These are phyloP conservation scores for Meiosimyza decipiens DNA, from an alignment of 2,888 invertebrate genomes.

Conservation along the genomic window DNA sequence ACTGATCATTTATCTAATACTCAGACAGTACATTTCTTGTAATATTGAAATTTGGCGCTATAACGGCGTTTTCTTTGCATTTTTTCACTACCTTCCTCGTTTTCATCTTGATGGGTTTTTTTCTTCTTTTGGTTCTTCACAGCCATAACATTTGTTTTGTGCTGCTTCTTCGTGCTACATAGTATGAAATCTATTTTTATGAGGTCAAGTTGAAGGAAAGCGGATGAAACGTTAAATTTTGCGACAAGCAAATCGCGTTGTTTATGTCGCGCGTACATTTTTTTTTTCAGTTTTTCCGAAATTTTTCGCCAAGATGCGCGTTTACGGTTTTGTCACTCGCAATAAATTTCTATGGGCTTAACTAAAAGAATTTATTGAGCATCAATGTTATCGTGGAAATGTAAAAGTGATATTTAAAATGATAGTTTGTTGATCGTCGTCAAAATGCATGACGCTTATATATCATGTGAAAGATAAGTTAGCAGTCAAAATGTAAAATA, in stretches of 20 bases:
- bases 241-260: neutral
- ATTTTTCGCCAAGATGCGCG: constrained; percentile 27
- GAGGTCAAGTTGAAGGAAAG: constrained; percentile 60
- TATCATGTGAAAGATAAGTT: too few relatives aligned
- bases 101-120: constrained; percentile 23
- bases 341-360: too few relatives aligned
- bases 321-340: constrained; percentile 1
- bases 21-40: too few relatives aligned
- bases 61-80: neutral
- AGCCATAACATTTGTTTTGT: neutral
- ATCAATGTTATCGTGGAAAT: too few relatives aligned
- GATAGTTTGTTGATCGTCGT: too few relatives aligned
- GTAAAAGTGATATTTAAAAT: too few relatives aligned
- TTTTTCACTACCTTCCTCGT: neutral
- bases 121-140: constrained; percentile 32
- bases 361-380: too few relatives aligned
- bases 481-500: too few relatives aligned
- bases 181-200: constrained; percentile 47
- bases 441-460: too few relatives aligned
- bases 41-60: too few relatives aligned
- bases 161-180: too few relatives aligned
- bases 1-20: too few relatives aligned
- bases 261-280: constrained; percentile 24
- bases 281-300: constrained; percentile 27
- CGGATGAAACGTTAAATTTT: constrained; percentile 35